Evolutionary conservation across 2,888 invertebrate genomes (phyloP), one percentile per base, ranked within the genome.

Genomic region (Troides oblongomaculatus): DNA sequence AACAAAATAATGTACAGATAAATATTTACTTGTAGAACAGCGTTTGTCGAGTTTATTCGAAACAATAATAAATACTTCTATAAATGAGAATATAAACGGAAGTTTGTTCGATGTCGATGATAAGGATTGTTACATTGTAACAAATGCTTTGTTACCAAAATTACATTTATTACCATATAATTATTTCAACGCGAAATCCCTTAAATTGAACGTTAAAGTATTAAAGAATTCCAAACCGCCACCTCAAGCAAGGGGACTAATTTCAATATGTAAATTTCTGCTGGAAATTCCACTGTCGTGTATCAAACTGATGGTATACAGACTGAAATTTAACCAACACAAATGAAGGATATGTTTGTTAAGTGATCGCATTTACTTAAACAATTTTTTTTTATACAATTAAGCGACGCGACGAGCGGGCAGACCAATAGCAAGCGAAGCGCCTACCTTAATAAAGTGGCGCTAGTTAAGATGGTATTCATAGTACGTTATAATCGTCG

Each of bases 211-310:
- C 25, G n/a, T 56, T 62, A 57, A 65, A 23, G 14, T 62, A 65
- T 50, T 57, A 69, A 69, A 69, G 30, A 62, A 65, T 62, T 65
- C 61, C 21, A 23, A 25, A 23, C 57, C 39, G 60, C 39, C 69
- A 68, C 71, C 68, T 57, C 46, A 64, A 72, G 65, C 68, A 69
- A 69, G 71, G 46, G 75, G 81, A 75, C 80, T 80, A 81, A 81
- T 86, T 85, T 85, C 79, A 82, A 81, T 82, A 86, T 86, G 86
- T 83, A 84, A 86, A 86, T 84, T 39, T 78, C 71, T 70, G 75
- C 74, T 67, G 72, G 74, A 73, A 76, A 82, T 81, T 79, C 78
- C 78, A 77, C 76, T 78, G 76, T 71, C 66, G 68, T 70, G 74
- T 76, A 79, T 78, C 74, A 77, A 76, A 74, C 74, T 82, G 84